A percentile compares a stretch with the other conserved stretches of the same genome.
Conservation (phyloP, 2,113 vertebrate species). For the Gila orcuttii region DNA sequence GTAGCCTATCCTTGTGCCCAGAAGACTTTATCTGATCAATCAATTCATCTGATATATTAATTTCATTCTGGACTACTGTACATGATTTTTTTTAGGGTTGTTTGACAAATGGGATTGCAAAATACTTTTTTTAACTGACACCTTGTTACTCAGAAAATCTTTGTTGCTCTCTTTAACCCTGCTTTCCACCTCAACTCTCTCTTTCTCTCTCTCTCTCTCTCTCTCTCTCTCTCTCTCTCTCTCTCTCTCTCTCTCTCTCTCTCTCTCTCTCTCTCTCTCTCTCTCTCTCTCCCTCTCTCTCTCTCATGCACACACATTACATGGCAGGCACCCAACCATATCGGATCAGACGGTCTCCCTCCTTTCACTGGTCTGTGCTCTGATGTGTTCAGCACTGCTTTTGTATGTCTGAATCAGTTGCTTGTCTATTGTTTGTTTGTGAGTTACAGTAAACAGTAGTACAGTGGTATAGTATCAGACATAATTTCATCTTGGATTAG, state of each 20-base stretch:
- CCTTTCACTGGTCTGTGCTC: conserved; percentile 61
- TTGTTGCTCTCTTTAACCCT: not conserved
- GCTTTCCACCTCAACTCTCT: conserved; percentile 33
- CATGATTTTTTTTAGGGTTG: not conserved
- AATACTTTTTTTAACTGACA: conserved; percentile 58
- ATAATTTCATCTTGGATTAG: conserved; percentile 73
- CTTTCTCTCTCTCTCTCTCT: conserved; percentile 57
- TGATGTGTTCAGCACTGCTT: conserved; percentile 62
- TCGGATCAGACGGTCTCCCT: conserved; percentile 71
- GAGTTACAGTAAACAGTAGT: conserved; percentile 52
- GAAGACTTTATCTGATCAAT: too few species aligned
- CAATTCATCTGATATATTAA: not conserved
- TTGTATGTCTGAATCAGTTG: conserved; percentile 55
- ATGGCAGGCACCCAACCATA: conserved; percentile 70
- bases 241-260: conserved; percentile 58
- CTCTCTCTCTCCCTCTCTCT: conserved; percentile 49
- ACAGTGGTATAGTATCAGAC: conserved; percentile 8
- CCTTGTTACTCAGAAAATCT: conserved; percentile 42
- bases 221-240: conserved; percentile 56
- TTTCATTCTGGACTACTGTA: not conserved
- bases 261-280: conserved; percentile 55
- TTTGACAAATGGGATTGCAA: not conserved
- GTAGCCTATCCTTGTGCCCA: too few species aligned
- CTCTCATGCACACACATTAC: conserved; percentile 54
- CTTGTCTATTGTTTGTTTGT: conserved; percentile 59